These are phyloP conservation scores for Dendrolimus houi DNA, from an alignment of 2,888 invertebrate species.

Conservation along the genomic window DNA sequence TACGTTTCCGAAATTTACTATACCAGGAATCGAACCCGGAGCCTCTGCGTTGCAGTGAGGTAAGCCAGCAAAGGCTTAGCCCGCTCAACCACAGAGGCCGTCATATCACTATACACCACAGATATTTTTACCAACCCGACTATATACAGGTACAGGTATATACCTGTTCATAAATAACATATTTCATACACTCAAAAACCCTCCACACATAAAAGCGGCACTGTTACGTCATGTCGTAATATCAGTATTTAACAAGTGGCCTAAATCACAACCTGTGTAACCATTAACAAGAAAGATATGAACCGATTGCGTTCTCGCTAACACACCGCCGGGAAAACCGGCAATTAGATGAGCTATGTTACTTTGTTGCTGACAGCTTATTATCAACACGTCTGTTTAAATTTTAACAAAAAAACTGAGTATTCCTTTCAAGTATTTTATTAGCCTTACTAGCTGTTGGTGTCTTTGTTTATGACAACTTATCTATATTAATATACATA, in stretches of 20 bases:
- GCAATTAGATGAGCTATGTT: conserved; percentile 13
- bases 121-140: no score
- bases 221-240: conserved; percentile 2
- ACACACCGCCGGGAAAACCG: conserved; percentile 18
- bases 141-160: no score
- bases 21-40: no score
- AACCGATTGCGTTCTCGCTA: conserved; percentile 14
- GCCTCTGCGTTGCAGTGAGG: no score
- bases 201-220: neutral
- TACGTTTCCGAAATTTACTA: no score
- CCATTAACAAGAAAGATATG: conserved; percentile 24
- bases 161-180: neutral
- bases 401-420: neutral
- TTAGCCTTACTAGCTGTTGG: no score
- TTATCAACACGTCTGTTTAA: neutral
- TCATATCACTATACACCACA: no score
- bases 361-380: neutral
- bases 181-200: neutral
- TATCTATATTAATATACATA: no score
- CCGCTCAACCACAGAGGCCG: no score
- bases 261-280: conserved; percentile 34
- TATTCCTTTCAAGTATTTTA: no score
- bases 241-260: conserved; percentile 20
- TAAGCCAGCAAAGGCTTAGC: no score
- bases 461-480: no score